A percentile compares a stretch with the other conserved stretches of the same genome.
phyloP scores from a whole-genome alignment of 1,140 invertebrate genomes.

The Caenorhabditis remanei region DNA sequence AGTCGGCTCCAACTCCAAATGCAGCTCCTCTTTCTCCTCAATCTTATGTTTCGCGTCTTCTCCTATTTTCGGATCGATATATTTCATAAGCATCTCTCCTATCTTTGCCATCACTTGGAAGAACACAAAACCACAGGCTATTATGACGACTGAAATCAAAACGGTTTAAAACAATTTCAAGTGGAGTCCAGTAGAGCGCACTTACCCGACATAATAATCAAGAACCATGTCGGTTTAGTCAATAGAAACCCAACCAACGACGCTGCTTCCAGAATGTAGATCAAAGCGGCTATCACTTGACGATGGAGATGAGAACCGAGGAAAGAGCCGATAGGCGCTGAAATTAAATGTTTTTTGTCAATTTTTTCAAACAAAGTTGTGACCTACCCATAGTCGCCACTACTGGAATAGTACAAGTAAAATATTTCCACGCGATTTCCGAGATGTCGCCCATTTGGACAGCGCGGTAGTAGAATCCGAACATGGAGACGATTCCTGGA shows the following conservation, averaged over 20 bases:
- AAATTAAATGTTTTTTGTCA: neutral
- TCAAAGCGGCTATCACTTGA: conserved; percentile 67
- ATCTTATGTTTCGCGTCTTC: neutral
- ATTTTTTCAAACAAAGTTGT: too few species aligned
- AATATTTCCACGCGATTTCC: conserved; percentile 63
- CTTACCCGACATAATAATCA: neutral
- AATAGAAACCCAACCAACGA: conserved; percentile 64
- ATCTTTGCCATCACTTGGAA: neutral
- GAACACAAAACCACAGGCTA: neutral
- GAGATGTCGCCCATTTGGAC: conserved; percentile 63
- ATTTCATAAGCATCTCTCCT: conserved; percentile 2
- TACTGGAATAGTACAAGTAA: conserved; percentile 67
- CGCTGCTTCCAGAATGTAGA: conserved; percentile 67
- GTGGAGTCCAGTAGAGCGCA: neutral
- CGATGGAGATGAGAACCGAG: conserved; percentile 72
- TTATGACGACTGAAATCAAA: neutral
- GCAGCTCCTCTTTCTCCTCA: neutral
- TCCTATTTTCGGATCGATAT: neutral
- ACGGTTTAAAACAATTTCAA: too few species aligned
- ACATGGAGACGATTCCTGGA: conserved; percentile 63
- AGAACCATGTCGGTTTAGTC: conserved; percentile 35
- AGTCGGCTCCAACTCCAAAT: neutral
- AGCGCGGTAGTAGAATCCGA: conserved; percentile 69
- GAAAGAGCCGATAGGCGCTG: conserved; percentile 66
- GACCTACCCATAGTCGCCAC: conserved; percentile 63